A percentile compares a stretch with the other conserved stretches of the same genome.
phyloP scores from a whole-genome alignment of 2,113 vertebrate genomes.

The Rynchops niger region DNA sequence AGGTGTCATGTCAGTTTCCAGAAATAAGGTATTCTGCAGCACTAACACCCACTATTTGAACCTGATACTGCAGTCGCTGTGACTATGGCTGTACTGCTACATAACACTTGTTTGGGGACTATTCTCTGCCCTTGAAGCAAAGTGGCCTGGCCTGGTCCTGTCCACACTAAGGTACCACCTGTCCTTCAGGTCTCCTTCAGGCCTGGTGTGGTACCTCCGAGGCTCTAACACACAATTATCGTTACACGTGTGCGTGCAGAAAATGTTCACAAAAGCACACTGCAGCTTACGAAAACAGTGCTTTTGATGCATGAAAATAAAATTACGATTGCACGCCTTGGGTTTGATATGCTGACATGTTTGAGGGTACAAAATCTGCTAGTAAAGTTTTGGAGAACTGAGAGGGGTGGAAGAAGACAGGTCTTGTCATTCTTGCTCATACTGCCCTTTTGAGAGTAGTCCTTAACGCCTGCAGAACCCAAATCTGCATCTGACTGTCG shows the following conservation, averaged over 20 bases:
- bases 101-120: not conserved
- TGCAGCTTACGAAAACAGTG: not conserved
- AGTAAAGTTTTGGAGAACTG: not conserved
- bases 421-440: not conserved
- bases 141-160: not conserved
- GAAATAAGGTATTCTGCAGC: not conserved
- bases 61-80: not conserved
- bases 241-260: fast-evolving
- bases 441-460: not conserved
- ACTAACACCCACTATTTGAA: not conserved
- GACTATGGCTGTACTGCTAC: not conserved
- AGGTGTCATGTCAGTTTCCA: not conserved
- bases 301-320: not conserved
- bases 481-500: not conserved
- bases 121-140: not conserved
- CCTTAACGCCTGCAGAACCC: not conserved
- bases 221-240: not conserved
- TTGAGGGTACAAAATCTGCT: not conserved
- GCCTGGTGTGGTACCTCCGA: not conserved
- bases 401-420: not conserved
- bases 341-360: not conserved
- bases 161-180: not conserved
- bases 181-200: not conserved
- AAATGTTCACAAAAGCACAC: not conserved
- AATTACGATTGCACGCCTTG: not conserved